A percentile compares a stretch with the other conserved stretches of the same genome.
Conservation (phyloP, 2,113 vertebrate genomes). For the Australoheros scitulus region DNA sequence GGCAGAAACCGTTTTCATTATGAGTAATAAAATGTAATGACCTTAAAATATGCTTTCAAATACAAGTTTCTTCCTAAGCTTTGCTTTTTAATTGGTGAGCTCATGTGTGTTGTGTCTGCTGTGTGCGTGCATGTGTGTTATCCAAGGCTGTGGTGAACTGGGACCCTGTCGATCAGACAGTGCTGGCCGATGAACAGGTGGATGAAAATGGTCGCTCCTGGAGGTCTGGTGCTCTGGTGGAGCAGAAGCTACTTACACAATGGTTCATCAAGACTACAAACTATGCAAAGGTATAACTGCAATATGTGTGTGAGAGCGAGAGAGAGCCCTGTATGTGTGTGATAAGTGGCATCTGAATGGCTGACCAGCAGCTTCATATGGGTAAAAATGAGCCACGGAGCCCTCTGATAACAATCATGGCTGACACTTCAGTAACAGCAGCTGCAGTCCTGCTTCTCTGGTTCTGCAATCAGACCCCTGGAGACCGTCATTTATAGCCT, state of each 20-base stretch:
- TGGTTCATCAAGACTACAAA: conserved; percentile 98
- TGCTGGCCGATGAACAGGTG: conserved; percentile 97
- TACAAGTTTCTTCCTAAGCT: conserved; percentile 38
- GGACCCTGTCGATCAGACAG: conserved; percentile 96
- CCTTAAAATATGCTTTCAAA: conserved; percentile 44
- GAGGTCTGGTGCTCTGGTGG: conserved; percentile 94
- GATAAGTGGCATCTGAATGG: conserved; percentile 16
- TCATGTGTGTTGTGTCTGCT: conserved; percentile 9
- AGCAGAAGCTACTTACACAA: conserved; percentile 93
- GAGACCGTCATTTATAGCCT: conserved; percentile 39
- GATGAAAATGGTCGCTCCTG: conserved; percentile 91
- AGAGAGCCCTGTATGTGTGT: background rate
- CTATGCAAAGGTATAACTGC: conserved; percentile 88
- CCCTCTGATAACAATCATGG: conserved; percentile 59
- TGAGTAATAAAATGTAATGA: conserved; percentile 46
- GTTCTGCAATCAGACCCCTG: conserved; percentile 69
- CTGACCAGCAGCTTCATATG: background rate
- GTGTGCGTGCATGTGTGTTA: background rate
- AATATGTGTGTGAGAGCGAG: background rate
- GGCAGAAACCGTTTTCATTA: conserved; percentile 34
- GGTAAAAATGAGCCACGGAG: conserved; percentile 28
- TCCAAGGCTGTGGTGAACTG: conserved; percentile 94
- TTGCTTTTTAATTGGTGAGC: conserved; percentile 29
- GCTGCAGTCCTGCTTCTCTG: conserved; percentile 40
- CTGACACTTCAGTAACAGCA: conserved; percentile 49